phyloP scores from a whole-genome alignment of 1,140 invertebrate species.

The Battus philenor region DNA sequence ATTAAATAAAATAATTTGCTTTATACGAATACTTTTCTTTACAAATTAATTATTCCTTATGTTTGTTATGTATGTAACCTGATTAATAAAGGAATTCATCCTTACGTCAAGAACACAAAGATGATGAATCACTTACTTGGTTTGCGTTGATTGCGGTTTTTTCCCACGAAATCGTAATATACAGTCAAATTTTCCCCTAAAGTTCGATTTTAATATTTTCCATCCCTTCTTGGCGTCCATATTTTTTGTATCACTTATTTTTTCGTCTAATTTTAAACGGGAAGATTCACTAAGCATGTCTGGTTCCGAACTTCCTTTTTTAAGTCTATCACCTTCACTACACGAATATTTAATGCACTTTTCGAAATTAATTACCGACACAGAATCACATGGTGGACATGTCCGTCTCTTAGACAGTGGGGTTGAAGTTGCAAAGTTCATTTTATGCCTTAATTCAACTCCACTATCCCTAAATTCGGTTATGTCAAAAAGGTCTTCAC shows the following conservation, averaged over 20 bases:
- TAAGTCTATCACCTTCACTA: conserved; percentile 43
- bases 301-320: conserved; percentile 60
- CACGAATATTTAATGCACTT: conserved; percentile 45
- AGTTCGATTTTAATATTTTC: conserved; percentile 54
- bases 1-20: too few species aligned
- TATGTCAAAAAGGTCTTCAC: conserved; percentile 39
- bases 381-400: conserved; percentile 41
- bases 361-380: conserved; percentile 48
- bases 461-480: conserved; percentile 51
- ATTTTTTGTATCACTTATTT: conserved; percentile 31
- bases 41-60: too few species aligned
- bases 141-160: conserved; percentile 35
- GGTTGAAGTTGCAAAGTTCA: conserved; percentile 55
- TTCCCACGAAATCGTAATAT: conserved; percentile 58
- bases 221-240: conserved; percentile 47
- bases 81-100: conserved; percentile 4
- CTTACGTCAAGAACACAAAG: conserved; percentile 6
- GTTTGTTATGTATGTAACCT: not conserved
- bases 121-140: conserved; percentile 32
- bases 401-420: conserved; percentile 58
- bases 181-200: conserved; percentile 58
- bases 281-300: conserved; percentile 46
- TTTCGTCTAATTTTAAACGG: conserved; percentile 9
- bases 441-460: conserved; percentile 36
- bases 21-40: too few species aligned